Evolutionary conservation across 2,797 vertebrate species (phyloP).

Genomic region (Gymnocypris eckloni): DNA sequence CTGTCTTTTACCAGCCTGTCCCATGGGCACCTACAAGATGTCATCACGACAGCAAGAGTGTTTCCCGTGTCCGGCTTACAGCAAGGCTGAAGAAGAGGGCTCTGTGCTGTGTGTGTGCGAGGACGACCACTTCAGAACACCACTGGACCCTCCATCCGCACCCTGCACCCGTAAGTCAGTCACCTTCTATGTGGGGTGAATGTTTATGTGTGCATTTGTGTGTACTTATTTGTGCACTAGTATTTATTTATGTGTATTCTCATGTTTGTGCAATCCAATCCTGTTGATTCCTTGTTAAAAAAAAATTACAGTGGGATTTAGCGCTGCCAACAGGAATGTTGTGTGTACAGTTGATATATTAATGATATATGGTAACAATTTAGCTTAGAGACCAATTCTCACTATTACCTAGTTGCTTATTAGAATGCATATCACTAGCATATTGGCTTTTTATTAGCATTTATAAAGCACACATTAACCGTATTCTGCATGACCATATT

Average conservation of each 20-base stretch:
- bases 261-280: constrained; percentile 7
- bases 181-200: background rate
- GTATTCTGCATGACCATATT: background rate
- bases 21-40: constrained; percentile 90
- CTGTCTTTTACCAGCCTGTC: constrained; percentile 82
- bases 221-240: constrained; percentile 35
- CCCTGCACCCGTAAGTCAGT: constrained; percentile 87
- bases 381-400: background rate
- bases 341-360: background rate
- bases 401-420: background rate
- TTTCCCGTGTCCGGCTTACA: constrained; percentile 92
- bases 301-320: constrained; percentile 7
- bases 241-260: constrained; percentile 46
- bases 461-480: too few relatives aligned
- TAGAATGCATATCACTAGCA: background rate
- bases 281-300: constrained; percentile 45
- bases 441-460: background rate
- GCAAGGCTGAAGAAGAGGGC: constrained; percentile 88
- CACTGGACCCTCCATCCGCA: constrained; percentile 87
- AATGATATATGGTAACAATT: background rate
- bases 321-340: background rate
- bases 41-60: constrained; percentile 89
- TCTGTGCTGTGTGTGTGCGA: constrained; percentile 88
- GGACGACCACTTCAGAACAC: constrained; percentile 90
- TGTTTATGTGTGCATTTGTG: background rate